Evolutionary conservation across 2,888 invertebrate species (phyloP).

Genomic region (Chelonus formosanus): DNA sequence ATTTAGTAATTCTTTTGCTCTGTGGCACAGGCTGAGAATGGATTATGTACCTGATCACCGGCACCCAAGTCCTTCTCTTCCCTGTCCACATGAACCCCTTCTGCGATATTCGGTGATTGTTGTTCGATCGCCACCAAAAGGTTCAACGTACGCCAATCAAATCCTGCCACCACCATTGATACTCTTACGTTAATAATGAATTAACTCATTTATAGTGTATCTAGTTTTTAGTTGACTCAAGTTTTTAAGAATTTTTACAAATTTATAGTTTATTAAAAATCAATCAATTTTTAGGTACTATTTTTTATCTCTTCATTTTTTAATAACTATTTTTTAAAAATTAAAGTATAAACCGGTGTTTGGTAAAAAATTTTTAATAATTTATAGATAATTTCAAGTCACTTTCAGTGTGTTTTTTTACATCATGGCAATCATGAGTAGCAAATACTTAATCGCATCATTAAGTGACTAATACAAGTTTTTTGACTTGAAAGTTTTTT

Average conservation of each 20-base stretch:
- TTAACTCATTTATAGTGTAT: conserved; percentile 43
- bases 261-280: no score
- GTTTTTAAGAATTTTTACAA: no score
- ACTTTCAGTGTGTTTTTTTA: conserved; percentile 42
- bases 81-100: conserved; percentile 89
- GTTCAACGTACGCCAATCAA: conserved; percentile 99
- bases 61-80: conserved; percentile 93
- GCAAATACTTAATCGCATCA: conserved; percentile 60
- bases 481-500: not conserved
- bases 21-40: conserved; percentile 62
- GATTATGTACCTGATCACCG: conserved; percentile 90
- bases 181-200: conserved; percentile 54
- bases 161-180: conserved; percentile 75
- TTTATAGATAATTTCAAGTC: conserved; percentile 26
- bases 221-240: conserved; percentile 33
- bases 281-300: not conserved
- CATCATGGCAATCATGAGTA: conserved; percentile 61
- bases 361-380: not conserved
- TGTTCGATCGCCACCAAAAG: conserved; percentile 98
- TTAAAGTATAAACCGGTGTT: not conserved
- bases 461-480: conserved; percentile 37
- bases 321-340: not conserved
- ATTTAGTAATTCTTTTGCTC: conserved; percentile 51
- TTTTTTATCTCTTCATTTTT: conserved; percentile 19
- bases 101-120: conserved; percentile 94